These are phyloP conservation scores for Acromyrmex charruanus DNA, from an alignment of 1,140 invertebrate genomes.

Conservation along the genomic window DNA sequence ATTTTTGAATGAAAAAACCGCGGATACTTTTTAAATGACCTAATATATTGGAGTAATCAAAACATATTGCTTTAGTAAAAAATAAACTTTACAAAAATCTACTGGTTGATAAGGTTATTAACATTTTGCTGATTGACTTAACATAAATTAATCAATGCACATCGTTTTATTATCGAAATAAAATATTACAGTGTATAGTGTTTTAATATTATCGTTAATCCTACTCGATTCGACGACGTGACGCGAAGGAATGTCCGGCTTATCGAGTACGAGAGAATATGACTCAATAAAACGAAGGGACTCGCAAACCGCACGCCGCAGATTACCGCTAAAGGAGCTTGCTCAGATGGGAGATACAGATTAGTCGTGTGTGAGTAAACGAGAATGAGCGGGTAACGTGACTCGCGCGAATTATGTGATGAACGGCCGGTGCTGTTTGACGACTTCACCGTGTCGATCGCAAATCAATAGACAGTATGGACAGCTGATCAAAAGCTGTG, in stretches of 20 bases:
- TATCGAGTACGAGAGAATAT: conserved; percentile 24
- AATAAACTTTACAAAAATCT: conserved; percentile 8
- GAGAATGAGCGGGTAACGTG: conserved; percentile 70
- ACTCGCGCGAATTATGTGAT: conserved; percentile 66
- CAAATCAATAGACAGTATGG: background rate
- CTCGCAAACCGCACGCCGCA: conserved; percentile 41
- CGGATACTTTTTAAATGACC: too few species aligned
- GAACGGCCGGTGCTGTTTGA: conserved; percentile 51
- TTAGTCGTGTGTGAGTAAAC: conserved; percentile 46
- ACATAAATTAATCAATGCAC: background rate
- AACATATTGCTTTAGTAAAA: background rate
- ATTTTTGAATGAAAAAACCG: too few species aligned
- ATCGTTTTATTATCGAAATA: background rate
- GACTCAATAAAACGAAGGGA: conserved; percentile 46
- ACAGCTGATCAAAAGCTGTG: conserved; percentile 49
- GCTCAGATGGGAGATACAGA: conserved; percentile 62
- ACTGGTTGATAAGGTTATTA: background rate
- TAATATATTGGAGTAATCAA: too few species aligned
- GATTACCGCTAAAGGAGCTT: conserved; percentile 51
- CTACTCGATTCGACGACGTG: background rate
- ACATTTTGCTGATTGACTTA: background rate
- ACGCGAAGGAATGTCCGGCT: conserved; percentile 34
- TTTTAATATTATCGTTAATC: conserved; percentile 34
- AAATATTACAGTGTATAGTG: background rate
- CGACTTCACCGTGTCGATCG: conserved; percentile 64